These are phyloP conservation scores for Gallinago jamesoni DNA, from an alignment of 2,113 vertebrate species.

Conservation along the genomic window DNA sequence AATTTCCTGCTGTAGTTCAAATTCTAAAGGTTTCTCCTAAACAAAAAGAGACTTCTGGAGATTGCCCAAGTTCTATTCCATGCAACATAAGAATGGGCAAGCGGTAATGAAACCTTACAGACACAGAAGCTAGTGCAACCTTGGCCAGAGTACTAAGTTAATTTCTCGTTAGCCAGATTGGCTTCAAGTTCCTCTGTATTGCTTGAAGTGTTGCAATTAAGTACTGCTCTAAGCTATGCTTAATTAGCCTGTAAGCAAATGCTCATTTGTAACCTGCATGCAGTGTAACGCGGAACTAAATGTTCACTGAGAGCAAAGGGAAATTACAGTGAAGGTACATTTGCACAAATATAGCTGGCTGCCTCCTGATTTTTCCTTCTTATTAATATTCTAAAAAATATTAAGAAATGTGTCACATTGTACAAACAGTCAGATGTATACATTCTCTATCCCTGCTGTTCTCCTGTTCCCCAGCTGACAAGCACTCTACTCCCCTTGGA, in stretches of 20 bases:
- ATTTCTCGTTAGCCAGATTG: neutral
- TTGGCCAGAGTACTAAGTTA: neutral
- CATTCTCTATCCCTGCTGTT: neutral
- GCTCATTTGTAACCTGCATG: conserved; percentile 16
- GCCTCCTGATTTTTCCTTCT: neutral
- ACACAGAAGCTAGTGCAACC: neutral
- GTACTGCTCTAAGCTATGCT: conserved; percentile 20
- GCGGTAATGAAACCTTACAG: neutral
- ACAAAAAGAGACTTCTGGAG: neutral
- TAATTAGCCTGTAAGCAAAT: conserved; percentile 49
- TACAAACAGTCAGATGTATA: neutral
- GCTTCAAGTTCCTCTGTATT: neutral
- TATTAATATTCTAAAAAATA: conserved; percentile 9
- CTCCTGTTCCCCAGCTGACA: neutral
- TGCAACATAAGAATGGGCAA: neutral
- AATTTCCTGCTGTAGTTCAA: neutral
- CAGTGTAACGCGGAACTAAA: neutral
- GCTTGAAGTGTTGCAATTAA: conserved; percentile 22
- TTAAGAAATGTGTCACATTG: neutral
- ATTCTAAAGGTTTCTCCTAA: neutral
- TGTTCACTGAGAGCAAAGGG: conserved; percentile 9
- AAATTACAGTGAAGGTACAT: conserved; percentile 3
- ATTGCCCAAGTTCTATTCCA: neutral
- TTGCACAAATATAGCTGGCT: conserved; percentile 17
- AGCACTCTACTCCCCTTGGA: neutral